Evolutionary conservation across 2,797 vertebrate species (phyloP).

Genomic region (Vespertilio murinus): DNA sequence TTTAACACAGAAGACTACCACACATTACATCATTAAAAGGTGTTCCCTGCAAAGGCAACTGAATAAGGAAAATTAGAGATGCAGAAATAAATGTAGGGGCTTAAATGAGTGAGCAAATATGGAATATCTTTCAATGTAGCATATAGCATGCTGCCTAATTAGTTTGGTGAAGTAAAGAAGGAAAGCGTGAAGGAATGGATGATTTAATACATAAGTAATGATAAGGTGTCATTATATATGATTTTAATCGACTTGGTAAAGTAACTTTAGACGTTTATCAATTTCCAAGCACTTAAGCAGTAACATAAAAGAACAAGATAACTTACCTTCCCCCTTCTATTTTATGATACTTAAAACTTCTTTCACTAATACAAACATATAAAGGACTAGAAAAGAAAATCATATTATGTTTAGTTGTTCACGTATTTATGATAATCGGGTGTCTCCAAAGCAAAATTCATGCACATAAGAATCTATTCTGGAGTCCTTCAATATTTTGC

Average conservation of each 20-base stretch:
- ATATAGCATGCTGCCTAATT: neutral
- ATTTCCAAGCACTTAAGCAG: constrained; percentile 28
- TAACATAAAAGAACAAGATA: neutral
- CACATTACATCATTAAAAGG: neutral
- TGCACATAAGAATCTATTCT: neutral
- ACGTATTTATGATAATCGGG: neutral
- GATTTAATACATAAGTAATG: constrained; percentile 17
- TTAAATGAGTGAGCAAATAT: neutral
- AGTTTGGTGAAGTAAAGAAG: neutral
- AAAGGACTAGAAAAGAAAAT: neutral
- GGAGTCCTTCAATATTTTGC: constrained; percentile 10
- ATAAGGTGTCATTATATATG: neutral
- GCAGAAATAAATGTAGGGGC: neutral
- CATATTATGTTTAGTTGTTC: neutral
- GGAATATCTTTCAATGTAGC: constrained; percentile 1
- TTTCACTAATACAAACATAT: neutral
- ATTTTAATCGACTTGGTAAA: constrained; percentile 36
- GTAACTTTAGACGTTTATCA: constrained; percentile 17
- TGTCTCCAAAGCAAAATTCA: constrained; percentile 47
- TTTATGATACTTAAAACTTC: neutral
- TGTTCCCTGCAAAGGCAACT: neutral
- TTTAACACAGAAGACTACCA: neutral
- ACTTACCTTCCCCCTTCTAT: neutral
- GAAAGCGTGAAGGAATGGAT: neutral
- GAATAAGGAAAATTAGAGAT: constrained; percentile 34